Evolutionary conservation across 2,113 vertebrate species (phyloP).

Genomic region (Tor tambroides): DNA sequence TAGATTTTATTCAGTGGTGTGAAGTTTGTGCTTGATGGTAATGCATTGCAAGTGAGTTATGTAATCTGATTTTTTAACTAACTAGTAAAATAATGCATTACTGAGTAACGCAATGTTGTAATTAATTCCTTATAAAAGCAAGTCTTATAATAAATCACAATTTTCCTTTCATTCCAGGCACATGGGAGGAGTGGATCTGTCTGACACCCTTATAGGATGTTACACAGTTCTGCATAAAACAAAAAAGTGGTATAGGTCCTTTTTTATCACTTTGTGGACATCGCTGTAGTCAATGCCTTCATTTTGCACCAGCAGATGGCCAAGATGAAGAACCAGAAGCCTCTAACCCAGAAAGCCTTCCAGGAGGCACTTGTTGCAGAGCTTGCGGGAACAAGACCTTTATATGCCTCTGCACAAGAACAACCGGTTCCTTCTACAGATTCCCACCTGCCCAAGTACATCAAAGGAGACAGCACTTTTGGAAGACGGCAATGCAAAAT

Average conservation of each 20-base stretch:
- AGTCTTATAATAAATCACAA: no score
- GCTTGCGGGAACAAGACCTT: neutral
- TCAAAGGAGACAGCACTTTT: neutral
- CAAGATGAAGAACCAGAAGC: neutral
- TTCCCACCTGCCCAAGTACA: neutral
- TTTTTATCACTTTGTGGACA: constrained; percentile 48
- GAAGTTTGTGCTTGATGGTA: no score
- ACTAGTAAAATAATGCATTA: no score
- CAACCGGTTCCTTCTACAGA: neutral
- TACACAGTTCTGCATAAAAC: constrained; percentile 34
- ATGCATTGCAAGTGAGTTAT: no score
- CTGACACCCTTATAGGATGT: neutral
- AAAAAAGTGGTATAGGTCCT: neutral
- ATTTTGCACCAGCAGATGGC: neutral
- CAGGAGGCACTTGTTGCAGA: constrained; percentile 2
- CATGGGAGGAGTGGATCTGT: no score
- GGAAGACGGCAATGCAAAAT: constrained; percentile 12
- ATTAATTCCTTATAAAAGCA: no score
- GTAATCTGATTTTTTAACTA: no score
- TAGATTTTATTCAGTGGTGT: neutral
- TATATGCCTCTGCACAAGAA: neutral
- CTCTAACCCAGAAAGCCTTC: constrained; percentile 5
- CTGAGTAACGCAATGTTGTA: no score
- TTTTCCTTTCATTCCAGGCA: neutral
- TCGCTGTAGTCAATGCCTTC: constrained; percentile 21